Evolutionary conservation across 2,797 vertebrate genomes (phyloP).

Genomic region (Otolemur crassicaudatus): DNA sequence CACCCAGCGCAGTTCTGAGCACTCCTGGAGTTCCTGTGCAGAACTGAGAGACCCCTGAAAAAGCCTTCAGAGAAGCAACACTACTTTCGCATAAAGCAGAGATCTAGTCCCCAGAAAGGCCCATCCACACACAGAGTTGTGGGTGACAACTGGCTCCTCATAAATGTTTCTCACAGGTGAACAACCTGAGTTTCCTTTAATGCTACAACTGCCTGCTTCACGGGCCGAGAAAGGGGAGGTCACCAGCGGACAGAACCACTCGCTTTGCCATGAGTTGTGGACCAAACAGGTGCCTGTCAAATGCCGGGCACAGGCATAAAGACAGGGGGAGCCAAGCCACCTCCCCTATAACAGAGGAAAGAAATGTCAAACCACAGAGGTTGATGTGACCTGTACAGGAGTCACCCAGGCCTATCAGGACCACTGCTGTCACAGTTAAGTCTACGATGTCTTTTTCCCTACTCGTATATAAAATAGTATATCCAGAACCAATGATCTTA

Average conservation of each 20-base stretch:
- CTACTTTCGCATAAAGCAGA: neutral
- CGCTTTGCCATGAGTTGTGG: neutral
- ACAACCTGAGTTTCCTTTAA: neutral
- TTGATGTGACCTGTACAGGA: neutral
- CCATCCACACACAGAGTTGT: neutral
- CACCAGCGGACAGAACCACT: neutral
- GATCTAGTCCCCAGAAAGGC: neutral
- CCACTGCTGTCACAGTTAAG: neutral
- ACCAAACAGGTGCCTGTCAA: neutral
- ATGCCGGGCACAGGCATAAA: neutral
- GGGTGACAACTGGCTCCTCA: neutral
- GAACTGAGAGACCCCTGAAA: neutral
- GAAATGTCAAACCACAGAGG: neutral
- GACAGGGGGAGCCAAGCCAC: neutral
- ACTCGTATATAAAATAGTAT: neutral
- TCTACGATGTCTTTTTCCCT: neutral
- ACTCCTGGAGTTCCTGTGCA: neutral
- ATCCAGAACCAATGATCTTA: neutral
- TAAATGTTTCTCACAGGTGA: neutral
- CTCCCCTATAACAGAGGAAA: neutral
- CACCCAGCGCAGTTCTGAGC: neutral
- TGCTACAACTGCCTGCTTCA: neutral
- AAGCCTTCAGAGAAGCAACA: neutral
- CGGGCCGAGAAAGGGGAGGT: neutral
- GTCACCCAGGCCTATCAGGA: accelerated